These are phyloP conservation scores for Hyphantria cunea DNA, from an alignment of 1,140 invertebrate genomes.

Conservation along the genomic window DNA sequence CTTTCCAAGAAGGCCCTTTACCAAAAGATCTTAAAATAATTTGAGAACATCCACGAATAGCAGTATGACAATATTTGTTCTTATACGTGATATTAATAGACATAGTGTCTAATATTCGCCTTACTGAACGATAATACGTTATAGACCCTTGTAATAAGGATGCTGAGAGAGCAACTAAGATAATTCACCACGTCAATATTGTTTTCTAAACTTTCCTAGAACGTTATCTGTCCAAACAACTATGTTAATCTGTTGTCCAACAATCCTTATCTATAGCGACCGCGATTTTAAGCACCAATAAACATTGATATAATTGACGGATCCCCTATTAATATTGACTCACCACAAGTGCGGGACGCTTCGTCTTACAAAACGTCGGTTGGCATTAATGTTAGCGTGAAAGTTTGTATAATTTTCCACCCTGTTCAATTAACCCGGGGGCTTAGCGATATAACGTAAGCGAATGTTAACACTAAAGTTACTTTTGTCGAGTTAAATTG, in stretches of 20 bases:
- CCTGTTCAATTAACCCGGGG: conserved; percentile 59
- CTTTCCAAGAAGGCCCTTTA: too few relatives aligned
- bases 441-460: conserved; percentile 39
- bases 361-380: conserved; percentile 47
- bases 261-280: conserved; percentile 40
- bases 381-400: conserved; percentile 48
- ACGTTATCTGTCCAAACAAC: conserved; percentile 4
- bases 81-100: too few relatives aligned
- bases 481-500: conserved; percentile 55
- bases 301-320: conserved; percentile 60
- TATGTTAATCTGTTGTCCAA: conserved; percentile 24
- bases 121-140: background rate
- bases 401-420: conserved; percentile 58
- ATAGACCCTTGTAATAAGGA: background rate
- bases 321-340: conserved; percentile 67
- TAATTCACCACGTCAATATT: background rate
- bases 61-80: too few relatives aligned
- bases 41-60: too few relatives aligned
- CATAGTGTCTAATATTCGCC: too few relatives aligned
- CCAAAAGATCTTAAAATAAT: too few relatives aligned
- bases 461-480: conserved; percentile 43
- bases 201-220: background rate
- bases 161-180: too few relatives aligned
- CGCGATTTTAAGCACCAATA: conserved; percentile 63
- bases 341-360: conserved; percentile 36